Conservation (phyloP, 2,888 invertebrate species). For the Sarcophaga caerulescens region DNA sequence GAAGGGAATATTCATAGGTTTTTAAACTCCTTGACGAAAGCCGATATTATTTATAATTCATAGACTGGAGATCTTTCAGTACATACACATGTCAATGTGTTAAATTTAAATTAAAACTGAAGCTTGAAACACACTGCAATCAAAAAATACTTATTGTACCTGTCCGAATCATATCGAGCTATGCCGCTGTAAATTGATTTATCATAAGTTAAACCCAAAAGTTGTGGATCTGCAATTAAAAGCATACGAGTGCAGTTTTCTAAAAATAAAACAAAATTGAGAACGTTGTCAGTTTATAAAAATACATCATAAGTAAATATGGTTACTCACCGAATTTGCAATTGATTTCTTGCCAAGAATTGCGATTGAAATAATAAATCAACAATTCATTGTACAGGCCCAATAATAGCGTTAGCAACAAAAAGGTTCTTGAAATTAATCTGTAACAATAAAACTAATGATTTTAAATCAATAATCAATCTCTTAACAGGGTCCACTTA, state of each 20-base stretch:
- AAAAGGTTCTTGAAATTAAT: slow-evolving; percentile 74
- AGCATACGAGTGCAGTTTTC: slow-evolving; percentile 85
- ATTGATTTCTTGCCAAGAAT: slow-evolving; percentile 78
- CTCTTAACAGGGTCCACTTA: slow-evolving; percentile 36
- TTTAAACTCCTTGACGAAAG: too few species aligned
- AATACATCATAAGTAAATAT: neutral
- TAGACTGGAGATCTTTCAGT: too few species aligned
- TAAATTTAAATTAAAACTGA: neutral
- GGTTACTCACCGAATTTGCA: slow-evolving; percentile 77
- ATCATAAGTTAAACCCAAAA: slow-evolving; percentile 91
- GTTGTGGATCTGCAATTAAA: slow-evolving; percentile 95
- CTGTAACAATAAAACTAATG: slow-evolving; percentile 69
- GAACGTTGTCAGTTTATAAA: neutral
- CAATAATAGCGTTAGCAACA: slow-evolving; percentile 75
- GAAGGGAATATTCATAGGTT: too few species aligned
- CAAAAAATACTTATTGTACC: slow-evolving; percentile 82
- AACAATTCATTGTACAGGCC: slow-evolving; percentile 78
- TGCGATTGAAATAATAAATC: slow-evolving; percentile 78
- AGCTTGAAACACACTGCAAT: neutral
- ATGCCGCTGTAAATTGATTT: slow-evolving; percentile 86
- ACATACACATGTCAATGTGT: too few species aligned
- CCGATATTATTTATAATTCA: too few species aligned
- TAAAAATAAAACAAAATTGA: slow-evolving; percentile 66
- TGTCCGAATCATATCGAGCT: slow-evolving; percentile 93
- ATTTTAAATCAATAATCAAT: slow-evolving; percentile 48